Evolutionary conservation across 2,113 vertebrate genomes (phyloP).

Genomic region (Trochalopteron elliotii): DNA sequence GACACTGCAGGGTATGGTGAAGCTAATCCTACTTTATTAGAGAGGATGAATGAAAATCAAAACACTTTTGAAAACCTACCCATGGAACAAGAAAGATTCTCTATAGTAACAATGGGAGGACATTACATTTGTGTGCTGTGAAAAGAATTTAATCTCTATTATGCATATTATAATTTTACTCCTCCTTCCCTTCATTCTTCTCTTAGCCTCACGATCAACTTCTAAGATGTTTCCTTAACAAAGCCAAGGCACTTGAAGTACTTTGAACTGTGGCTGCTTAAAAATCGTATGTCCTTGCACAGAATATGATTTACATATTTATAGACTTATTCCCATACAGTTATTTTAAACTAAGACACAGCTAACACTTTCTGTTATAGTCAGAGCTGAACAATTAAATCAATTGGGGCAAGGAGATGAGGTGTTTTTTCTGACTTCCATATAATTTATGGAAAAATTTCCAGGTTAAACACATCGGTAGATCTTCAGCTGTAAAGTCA

Average conservation of each 20-base stretch:
- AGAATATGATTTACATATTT: neutral
- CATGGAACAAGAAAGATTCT: neutral
- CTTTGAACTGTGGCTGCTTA: neutral
- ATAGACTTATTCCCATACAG: neutral
- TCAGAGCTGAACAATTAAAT: neutral
- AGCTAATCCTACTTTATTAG: neutral
- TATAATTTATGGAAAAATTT: neutral
- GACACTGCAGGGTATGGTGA: neutral
- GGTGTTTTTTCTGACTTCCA: neutral
- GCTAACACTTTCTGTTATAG: neutral
- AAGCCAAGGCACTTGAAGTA: neutral
- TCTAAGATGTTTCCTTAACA: neutral
- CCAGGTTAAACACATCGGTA: neutral
- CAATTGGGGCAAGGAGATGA: neutral
- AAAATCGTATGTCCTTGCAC: neutral
- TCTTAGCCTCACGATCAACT: neutral
- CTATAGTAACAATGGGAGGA: neutral
- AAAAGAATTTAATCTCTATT: neutral
- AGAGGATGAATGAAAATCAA: neutral
- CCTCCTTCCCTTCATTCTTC: neutral
- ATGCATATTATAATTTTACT: neutral
- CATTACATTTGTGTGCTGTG: neutral
- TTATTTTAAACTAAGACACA: neutral
- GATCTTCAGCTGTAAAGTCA: neutral
- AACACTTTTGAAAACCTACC: neutral